These are phyloP conservation scores for Zaprionus kolodkinae DNA, from an alignment of 1,140 invertebrate genomes.

Conservation along the genomic window DNA sequence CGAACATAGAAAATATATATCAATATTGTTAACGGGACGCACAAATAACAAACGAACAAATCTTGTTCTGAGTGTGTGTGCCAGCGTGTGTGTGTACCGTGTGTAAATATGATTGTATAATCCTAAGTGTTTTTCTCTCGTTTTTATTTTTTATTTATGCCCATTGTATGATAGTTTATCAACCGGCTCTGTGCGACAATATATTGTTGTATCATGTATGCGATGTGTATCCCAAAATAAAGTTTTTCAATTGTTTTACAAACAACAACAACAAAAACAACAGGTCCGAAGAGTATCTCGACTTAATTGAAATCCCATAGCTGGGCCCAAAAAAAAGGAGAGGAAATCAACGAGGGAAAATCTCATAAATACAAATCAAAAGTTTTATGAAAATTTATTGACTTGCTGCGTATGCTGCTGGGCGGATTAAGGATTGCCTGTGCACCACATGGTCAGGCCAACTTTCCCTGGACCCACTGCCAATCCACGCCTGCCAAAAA, in stretches of 20 bases:
- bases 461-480: slow-evolving; percentile 9
- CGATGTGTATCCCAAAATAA: slow-evolving; percentile 60
- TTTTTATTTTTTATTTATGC: slow-evolving; percentile 60
- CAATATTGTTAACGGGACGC: slow-evolving; percentile 32
- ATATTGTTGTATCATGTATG: slow-evolving; percentile 21
- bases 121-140: slow-evolving; percentile 61
- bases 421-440: slow-evolving; percentile 23
- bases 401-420: slow-evolving; percentile 28
- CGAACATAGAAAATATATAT: background rate
- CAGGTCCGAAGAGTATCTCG: slow-evolving; percentile 26
- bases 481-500: background rate
- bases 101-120: slow-evolving; percentile 41
- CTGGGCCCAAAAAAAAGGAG: slow-evolving; percentile 33
- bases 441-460: slow-evolving; percentile 8
- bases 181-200: slow-evolving; percentile 21
- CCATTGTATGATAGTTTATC: slow-evolving; percentile 74
- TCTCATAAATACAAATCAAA: slow-evolving; percentile 79
- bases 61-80: background rate
- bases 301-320: slow-evolving; percentile 67
- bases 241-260: slow-evolving; percentile 79
- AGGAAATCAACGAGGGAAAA: slow-evolving; percentile 39
- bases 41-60: slow-evolving; percentile 34
- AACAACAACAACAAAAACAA: slow-evolving; percentile 42
- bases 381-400: slow-evolving; percentile 81
- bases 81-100: slow-evolving; percentile 16